Conservation (phyloP, 2,113 vertebrate genomes). For the Candoia aspera region DNA sequence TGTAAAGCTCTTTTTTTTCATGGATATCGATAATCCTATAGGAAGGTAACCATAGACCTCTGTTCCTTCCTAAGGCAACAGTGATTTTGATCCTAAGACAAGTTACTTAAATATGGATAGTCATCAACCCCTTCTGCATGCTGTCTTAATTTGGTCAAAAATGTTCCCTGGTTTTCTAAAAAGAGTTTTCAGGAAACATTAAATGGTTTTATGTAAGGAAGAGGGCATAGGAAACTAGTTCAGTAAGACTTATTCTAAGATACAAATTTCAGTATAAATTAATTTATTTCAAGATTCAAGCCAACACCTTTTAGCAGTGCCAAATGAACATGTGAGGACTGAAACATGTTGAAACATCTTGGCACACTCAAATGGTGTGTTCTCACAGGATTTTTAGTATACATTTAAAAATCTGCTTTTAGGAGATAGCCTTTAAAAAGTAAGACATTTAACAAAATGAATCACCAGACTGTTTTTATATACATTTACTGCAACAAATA, state of each 20-base stretch:
- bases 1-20: slow-evolving; percentile 21
- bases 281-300: neutral
- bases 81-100: neutral
- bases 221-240: neutral
- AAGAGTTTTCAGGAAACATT: neutral
- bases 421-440: neutral
- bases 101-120: neutral
- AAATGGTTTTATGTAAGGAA: neutral
- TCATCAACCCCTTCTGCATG: neutral
- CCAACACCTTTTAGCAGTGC: neutral
- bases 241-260: neutral
- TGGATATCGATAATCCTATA: neutral
- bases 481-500: neutral
- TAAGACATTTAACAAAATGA: neutral
- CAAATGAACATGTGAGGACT: neutral
- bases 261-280: neutral
- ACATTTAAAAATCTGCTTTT: neutral
- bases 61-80: neutral
- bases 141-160: neutral
- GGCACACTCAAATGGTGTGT: neutral
- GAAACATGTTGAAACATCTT: neutral
- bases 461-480: no score
- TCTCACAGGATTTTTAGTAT: neutral
- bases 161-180: neutral
- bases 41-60: neutral